Base-by-base conservation (phyloP, 2,888 invertebrate genomes). In the Andricus quercusramuli region DNA sequence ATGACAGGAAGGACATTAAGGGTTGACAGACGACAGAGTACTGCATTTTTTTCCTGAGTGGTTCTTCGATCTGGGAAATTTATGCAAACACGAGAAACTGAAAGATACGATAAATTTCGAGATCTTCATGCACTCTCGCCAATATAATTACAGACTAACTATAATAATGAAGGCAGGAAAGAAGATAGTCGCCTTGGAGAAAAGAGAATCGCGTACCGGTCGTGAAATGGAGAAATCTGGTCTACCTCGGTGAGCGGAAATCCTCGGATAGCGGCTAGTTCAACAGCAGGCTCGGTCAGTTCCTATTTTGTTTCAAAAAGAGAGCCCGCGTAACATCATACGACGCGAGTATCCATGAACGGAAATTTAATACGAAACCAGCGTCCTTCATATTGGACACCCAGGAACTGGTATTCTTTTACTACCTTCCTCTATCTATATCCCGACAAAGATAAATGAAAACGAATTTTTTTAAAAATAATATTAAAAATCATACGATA, bases 301-400 rank as follows among this genome's bases (percentile, higher is more conserved):
- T 77, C 77, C 79, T 74, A 81, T 81, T 83, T 78, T 83, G 74
- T 70, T 56, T 79, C 76, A 80, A 77, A 85, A 83, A 84, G 84
- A 86, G 80, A 83, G 74, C 74, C 65, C 62, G 80, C 83, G 87
- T 90, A 89, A 89, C 87, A 86, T 88, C 88, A 89, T 88, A 89
- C 87, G 84, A 89, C 87, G 84, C 78, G 83, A 82, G 85, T 88
- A 88, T 86, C 86, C 86, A 85, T 85, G 86, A 86, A 86, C 88
- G 85, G 90, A 88, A 90, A 90, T 85, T 86, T 82, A 87, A 88
- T 84, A 87, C 86, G 80, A 84, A 86, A 86, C 62, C 62, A 62
- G 25, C 25, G 59, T 76, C 65, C 79, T 64, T 74, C 78, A 77
- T 79, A 76, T 70, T 25, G 78, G 76, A 64, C 68, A 44, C 68